Percentiles rank a stretch among this genome's conserved stretches.
Evolutionary conservation across 2,797 vertebrate species (phyloP).

Genomic region (Clamator glandarius): DNA sequence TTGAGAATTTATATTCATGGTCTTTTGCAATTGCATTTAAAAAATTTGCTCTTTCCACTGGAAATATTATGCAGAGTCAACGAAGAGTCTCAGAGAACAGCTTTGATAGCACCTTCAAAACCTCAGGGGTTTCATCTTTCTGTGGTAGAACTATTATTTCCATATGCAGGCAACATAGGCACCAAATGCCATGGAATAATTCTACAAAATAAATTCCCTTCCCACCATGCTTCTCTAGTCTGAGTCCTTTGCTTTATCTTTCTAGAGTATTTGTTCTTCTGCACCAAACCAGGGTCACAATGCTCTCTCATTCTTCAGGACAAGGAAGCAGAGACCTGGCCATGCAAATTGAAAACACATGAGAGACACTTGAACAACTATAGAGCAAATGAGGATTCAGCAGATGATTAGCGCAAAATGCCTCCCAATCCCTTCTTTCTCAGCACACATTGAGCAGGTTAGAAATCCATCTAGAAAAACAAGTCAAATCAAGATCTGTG

Average conservation of each 20-base stretch:
- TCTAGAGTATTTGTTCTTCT: neutral
- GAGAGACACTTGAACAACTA: neutral
- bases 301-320: neutral
- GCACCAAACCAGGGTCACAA: neutral
- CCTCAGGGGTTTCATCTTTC: neutral
- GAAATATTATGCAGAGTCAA: neutral
- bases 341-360: neutral
- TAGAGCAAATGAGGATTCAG: neutral
- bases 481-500: neutral
- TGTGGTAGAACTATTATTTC: neutral
- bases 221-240: neutral
- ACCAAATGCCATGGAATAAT: neutral
- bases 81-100: neutral
- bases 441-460: too few species aligned
- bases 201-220: neutral
- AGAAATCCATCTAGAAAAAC: neutral
- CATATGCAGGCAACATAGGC: neutral
- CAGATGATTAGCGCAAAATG: neutral
- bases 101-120: neutral
- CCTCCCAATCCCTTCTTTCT: neutral
- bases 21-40: neutral
- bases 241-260: neutral
- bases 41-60: neutral
- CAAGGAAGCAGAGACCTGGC: too few species aligned
- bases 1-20: neutral